Conservation (phyloP, 2,797 vertebrate species). For the Enteromius viviparus region DNA sequence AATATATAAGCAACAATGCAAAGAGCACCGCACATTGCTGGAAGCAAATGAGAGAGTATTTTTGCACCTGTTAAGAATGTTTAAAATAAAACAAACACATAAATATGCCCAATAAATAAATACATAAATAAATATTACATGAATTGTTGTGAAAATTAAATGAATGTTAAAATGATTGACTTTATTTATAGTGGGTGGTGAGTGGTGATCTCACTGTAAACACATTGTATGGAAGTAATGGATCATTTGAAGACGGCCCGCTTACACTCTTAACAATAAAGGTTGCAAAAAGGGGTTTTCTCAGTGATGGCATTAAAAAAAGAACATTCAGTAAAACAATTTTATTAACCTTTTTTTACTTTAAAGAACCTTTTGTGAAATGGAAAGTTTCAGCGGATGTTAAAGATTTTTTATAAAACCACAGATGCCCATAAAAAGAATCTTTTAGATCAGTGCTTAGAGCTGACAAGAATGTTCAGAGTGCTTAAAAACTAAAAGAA, state of each 20-base stretch:
- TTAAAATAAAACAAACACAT: neutral
- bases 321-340: neutral
- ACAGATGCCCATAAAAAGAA: neutral
- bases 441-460: neutral
- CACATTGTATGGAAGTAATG: conserved; percentile 61
- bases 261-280: neutral
- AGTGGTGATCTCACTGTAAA: conserved; percentile 30
- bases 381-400: neutral
- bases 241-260: conserved; percentile 61
- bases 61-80: conserved; percentile 43
- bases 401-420: neutral
- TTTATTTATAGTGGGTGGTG: no score
- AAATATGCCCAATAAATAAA: neutral
- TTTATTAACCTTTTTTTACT: no score
- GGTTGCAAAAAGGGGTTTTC: neutral
- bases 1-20: no score
- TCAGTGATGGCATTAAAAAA: neutral
- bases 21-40: no score
- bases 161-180: no score
- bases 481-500: conserved; percentile 22
- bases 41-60: neutral
- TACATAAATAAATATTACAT: no score
- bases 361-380: neutral
- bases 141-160: no score
- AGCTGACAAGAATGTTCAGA: neutral